Evolutionary conservation across 1,140 invertebrate species (phyloP), one percentile per base, ranked within the genome.

Genomic region (Euwallacea fornicatus): DNA sequence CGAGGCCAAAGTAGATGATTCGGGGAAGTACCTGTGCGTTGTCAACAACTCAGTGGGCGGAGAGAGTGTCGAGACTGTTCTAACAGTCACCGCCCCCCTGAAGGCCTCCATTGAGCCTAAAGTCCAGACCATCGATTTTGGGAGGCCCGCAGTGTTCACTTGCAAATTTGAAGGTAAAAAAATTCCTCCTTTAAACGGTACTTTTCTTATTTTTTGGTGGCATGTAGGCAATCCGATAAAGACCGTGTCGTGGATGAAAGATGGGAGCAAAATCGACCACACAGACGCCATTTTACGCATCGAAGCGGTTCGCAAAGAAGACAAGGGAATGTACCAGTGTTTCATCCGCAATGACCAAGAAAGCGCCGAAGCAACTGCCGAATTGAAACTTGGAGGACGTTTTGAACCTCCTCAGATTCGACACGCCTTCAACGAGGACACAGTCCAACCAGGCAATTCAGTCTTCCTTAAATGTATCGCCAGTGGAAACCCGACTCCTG

Each of bases 241-340:
- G 79, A 92, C 90, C 6, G 89, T 98, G 43, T 91, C 87, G 33
- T 98, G 96, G 96, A 84, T 95, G 60, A 97, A 97, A 83, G 94
- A 98, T 81, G 95, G 95, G 72, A 91, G 93, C 81, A 87, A 88
- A 43, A 85, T 94, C 72, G 88, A 89, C 61, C 89, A 91, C 77
- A 89, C 91, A 72, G 93, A 94, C 72, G 86, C 90, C 0, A 86
- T 91, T 54, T 82, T 97, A 13, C 88, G 91, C 63, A 96, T 98
- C 76, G 91, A 94, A 74, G 90, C 91, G 6, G 94, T 98, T 0
- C 91, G 93, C 81, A 94, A 97, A 77, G 93, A 96, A 83, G 95
- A 98, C 81, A 95, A 94, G 79, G 96, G 96, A 80, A 98, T 98
- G 95, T 98, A 98, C 80, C 96, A 98, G 78, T 98, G 96, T 80